These are phyloP conservation scores for Microchrysa polita DNA, from an alignment of 2,888 invertebrate species.

Conservation along the genomic window DNA sequence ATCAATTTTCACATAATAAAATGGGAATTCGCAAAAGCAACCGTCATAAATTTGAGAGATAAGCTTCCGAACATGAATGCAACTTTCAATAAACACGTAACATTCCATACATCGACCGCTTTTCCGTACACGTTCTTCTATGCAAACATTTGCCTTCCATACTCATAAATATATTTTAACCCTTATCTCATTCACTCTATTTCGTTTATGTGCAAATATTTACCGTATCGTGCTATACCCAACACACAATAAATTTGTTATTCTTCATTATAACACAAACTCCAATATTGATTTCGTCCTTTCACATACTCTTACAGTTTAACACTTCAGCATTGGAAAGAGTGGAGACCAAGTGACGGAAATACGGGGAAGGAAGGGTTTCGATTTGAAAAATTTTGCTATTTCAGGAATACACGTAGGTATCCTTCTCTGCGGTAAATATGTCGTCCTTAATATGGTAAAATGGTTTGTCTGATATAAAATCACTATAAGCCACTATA, in stretches of 20 bases:
- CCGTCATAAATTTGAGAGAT: constrained; percentile 29
- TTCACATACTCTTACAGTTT: constrained; percentile 10
- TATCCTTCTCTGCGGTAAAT: no score
- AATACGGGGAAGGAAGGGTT: no score
- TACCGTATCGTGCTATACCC: constrained; percentile 46
- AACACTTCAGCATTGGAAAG: constrained; percentile 27
- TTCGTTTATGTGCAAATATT: constrained; percentile 49
- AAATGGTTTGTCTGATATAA: no score
- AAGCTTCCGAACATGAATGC: constrained; percentile 34
- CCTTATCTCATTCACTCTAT: constrained; percentile 27
- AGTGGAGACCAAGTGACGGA: no score
- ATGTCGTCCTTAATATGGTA: no score
- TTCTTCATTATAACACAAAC: constrained; percentile 41
- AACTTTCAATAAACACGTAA: constrained; percentile 21
- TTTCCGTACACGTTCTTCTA: neutral
- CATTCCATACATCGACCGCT: neutral
- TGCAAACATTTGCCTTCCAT: no score
- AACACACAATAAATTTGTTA: constrained; percentile 47
- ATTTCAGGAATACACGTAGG: no score
- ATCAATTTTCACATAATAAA: constrained; percentile 28
- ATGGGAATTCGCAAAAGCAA: constrained; percentile 16
- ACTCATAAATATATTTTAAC: constrained; percentile 7
- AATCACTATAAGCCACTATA: no score
- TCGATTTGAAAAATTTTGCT: no score
- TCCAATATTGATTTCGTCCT: constrained; percentile 24